Conservation (phyloP, 2,797 vertebrate species). For the Spondyliosoma cantharus region DNA sequence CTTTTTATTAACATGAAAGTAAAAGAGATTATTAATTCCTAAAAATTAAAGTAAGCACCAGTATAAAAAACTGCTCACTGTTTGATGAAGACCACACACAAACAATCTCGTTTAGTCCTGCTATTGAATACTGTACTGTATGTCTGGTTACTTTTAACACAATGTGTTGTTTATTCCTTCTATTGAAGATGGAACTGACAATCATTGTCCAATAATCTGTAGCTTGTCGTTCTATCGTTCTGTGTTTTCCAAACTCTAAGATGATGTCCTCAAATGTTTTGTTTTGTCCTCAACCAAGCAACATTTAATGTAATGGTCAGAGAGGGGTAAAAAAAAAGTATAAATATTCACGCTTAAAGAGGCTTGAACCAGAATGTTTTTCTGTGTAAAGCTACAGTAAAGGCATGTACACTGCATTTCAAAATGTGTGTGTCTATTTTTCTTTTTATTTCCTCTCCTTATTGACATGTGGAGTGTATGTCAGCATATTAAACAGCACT, state of each 20-base stretch:
- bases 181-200: not conserved
- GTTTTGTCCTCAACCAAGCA: too few species aligned
- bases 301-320: too few species aligned
- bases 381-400: not conserved
- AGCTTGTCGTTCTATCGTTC: too few species aligned
- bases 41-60: not conserved
- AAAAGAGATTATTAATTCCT: too few species aligned
- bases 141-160: not conserved
- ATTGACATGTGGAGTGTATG: not conserved
- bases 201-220: too few species aligned
- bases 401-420: not conserved
- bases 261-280: too few species aligned
- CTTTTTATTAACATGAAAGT: too few species aligned
- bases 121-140: not conserved
- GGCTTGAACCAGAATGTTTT: not conserved
- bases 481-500: conserved; percentile 2
- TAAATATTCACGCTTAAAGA: not conserved
- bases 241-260: too few species aligned
- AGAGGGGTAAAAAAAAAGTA: too few species aligned
- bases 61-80: not conserved
- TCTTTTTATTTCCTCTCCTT: conserved; percentile 21
- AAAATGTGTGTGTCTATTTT: conserved; percentile 1
- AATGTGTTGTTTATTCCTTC: not conserved
- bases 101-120: not conserved
- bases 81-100: conserved; percentile 32